These are phyloP conservation scores for Amphiprion clarkii DNA, from an alignment of 2,797 vertebrate genomes.

Conservation along the genomic window DNA sequence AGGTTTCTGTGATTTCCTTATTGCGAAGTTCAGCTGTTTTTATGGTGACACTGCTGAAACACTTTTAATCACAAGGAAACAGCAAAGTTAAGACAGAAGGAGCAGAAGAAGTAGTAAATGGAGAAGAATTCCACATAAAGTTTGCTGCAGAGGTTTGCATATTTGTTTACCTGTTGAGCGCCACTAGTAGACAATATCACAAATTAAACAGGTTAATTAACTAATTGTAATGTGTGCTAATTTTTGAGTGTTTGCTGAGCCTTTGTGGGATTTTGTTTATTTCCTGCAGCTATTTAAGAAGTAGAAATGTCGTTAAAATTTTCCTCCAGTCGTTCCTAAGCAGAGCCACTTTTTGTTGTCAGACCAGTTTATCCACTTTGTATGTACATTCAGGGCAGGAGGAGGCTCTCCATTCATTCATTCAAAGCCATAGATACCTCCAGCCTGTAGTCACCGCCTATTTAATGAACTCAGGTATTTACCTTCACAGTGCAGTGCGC, in stretches of 20 bases:
- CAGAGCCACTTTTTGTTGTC: constrained; percentile 34
- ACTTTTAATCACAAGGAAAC: background rate
- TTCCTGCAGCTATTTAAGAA: background rate
- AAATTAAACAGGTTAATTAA: background rate
- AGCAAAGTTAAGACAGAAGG: background rate
- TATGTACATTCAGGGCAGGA: background rate
- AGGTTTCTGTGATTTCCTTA: background rate
- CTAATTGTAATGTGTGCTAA: background rate
- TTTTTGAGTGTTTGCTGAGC: background rate
- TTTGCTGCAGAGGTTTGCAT: background rate
- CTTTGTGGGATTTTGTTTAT: background rate
- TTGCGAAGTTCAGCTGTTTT: background rate
- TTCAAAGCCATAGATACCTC: constrained; percentile 3
- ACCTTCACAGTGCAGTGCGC: background rate
- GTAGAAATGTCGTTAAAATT: background rate
- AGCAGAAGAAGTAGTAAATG: background rate
- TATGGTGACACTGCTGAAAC: background rate
- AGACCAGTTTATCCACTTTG: constrained; percentile 68
- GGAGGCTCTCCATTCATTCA: background rate
- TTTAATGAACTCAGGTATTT: background rate
- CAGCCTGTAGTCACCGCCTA: background rate
- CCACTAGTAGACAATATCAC: background rate
- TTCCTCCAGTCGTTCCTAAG: background rate
- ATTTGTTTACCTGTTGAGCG: background rate
- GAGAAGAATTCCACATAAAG: no score